A percentile compares a stretch with the other conserved stretches of the same genome.
Evolutionary conservation across 2,888 invertebrate species (phyloP).

Genomic region (Dexiosoma caninum): DNA sequence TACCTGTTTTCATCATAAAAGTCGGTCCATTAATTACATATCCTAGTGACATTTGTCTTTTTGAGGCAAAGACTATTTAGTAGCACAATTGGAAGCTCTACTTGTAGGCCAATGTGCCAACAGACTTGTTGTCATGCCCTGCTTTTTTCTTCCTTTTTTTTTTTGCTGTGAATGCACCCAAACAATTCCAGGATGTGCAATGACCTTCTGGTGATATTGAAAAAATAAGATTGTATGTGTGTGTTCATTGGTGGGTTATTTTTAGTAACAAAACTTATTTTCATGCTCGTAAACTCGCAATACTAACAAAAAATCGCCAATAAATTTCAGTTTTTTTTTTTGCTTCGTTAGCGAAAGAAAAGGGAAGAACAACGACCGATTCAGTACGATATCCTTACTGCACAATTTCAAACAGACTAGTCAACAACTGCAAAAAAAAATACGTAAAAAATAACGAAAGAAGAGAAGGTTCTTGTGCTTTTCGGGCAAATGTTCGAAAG

Average conservation of each 20-base stretch:
- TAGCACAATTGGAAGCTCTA: not conserved
- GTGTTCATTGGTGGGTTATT: constrained; percentile 23
- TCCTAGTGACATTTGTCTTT: too few species aligned
- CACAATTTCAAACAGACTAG: not conserved
- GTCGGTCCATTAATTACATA: too few species aligned
- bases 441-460: not conserved
- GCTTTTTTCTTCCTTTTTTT: not conserved
- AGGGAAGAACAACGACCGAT: not conserved
- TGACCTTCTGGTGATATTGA: constrained; percentile 30
- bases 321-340: constrained; percentile 25
- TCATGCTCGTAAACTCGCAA: constrained; percentile 36
- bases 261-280: constrained; percentile 58
- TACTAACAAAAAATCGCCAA: constrained; percentile 38
- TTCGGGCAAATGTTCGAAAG: constrained; percentile 32
- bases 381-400: constrained; percentile 32
- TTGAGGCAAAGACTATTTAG: not conserved
- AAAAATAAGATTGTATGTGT: not conserved
- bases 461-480: constrained; percentile 12
- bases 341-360: not conserved
- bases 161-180: not conserved
- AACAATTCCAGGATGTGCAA: constrained; percentile 24
- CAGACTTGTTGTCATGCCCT: constrained; percentile 31
- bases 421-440: not conserved
- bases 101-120: not conserved
- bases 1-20: too few species aligned